Base-by-base conservation (phyloP, 2,113 vertebrate genomes). In the Mohoua ochrocephala region DNA sequence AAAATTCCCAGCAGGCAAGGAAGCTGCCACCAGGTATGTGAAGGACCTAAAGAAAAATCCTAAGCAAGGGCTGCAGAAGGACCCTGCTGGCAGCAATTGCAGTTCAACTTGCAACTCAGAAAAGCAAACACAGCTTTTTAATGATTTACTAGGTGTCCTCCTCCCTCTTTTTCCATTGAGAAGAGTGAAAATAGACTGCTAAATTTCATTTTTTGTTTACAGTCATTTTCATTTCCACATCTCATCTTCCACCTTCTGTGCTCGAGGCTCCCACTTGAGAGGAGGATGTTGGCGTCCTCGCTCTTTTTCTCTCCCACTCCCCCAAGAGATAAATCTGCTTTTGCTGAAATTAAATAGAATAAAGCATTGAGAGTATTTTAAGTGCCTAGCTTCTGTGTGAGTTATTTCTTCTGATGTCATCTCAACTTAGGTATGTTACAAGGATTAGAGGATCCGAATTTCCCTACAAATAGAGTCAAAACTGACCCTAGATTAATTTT, bases 401-500 rank as follows among this genome's bases (percentile, higher is more conserved):
- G 1, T 65, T 91, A 73, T 88, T 96, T 78, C 71, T 93, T 93
- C 59, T 59, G 33, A 87, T 81, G 63, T 70, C 69, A 67, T 28
- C n/a, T 79, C 75, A 92, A 75, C 33, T 84, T 87, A 95, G 52
- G 54, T 42, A 76, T 77, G 53, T 85, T 73, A 53, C 17, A 83
- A 59, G n/a, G 65, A 92, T 63, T 85, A 93, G 69, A 82, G 65
- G 31, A 92, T 50, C 77, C 1, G 9, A 94, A 86, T 81, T 96
- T 91, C 94, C 82, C 80, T 96, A 85, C 77, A 96, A 95, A 91
- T 42, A 80, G 88, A 87, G 89, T 71, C 50, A 67, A 75, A 79
- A 74, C n/a, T 4, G 41, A 93, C 37, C 74, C 89, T 77, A 76
- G 64, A 95, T 89, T 92, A 91, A 96, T 91, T 97, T 89, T 94